phyloP scores from a whole-genome alignment of 2,113 vertebrate species.

The Corythornis madagascariensis region DNA sequence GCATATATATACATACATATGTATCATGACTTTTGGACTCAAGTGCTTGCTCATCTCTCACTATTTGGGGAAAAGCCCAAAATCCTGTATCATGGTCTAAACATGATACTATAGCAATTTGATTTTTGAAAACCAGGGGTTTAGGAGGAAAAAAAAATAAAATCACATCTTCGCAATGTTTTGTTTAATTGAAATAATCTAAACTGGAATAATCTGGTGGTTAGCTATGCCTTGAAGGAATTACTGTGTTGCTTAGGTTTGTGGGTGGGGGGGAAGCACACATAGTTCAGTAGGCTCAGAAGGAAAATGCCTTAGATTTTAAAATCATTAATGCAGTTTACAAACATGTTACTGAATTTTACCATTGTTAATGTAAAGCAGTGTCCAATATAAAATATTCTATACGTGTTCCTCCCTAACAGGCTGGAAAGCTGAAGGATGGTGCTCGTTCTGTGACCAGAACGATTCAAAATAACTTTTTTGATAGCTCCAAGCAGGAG shows the following conservation, averaged over 20 bases:
- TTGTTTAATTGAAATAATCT: not conserved
- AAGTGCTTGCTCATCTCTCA: slow-evolving; percentile 24
- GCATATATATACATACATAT: not conserved
- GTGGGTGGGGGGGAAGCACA: not conserved
- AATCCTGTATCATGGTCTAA: not conserved
- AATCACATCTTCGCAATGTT: not conserved
- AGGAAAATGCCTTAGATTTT: not conserved
- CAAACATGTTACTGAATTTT: slow-evolving; percentile 35
- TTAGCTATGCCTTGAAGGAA: not conserved
- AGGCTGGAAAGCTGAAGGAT: slow-evolving; percentile 98
- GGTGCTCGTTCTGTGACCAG: slow-evolving; percentile 97
- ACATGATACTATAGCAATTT: not conserved
- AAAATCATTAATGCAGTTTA: not conserved
- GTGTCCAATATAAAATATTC: slow-evolving; percentile 67
- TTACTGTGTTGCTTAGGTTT: not conserved
- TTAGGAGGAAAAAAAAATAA: not conserved
- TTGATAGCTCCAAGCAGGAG: slow-evolving; percentile 99
- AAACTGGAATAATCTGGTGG: not conserved
- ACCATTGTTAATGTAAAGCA: slow-evolving; percentile 46
- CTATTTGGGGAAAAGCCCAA: slow-evolving; percentile 23
- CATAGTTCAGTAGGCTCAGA: not conserved
- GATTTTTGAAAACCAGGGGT: not conserved
- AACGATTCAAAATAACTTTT: slow-evolving; percentile 99
- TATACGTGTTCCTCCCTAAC: slow-evolving; percentile 55
- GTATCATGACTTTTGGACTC: not conserved